Conservation (phyloP, 2,113 vertebrate genomes). For the Perca fluviatilis region DNA sequence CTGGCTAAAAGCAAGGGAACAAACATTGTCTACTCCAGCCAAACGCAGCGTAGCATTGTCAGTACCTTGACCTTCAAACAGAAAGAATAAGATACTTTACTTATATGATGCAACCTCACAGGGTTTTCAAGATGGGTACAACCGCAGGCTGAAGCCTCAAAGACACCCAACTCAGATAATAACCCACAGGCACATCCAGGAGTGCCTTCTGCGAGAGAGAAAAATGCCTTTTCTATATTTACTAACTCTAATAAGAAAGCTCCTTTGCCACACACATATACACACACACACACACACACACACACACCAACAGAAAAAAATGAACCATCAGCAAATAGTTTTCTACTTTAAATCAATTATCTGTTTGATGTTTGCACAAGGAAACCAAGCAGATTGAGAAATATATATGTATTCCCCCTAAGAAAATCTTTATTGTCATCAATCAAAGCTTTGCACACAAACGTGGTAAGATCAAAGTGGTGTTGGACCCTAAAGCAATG, state of each 20-base stretch:
- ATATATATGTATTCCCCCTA: neutral
- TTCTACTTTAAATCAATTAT: neutral
- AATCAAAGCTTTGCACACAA: neutral
- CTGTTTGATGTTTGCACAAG: neutral
- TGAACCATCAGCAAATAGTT: neutral
- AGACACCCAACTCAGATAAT: slow-evolving; percentile 1
- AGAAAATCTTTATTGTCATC: neutral
- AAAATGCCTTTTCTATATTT: neutral
- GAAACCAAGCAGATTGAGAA: neutral
- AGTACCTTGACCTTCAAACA: neutral
- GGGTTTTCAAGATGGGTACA: neutral
- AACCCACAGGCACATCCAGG: neutral
- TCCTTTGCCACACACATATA: neutral
- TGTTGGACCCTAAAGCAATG: too few relatives aligned
- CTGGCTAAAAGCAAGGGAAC: neutral
- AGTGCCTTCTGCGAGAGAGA: neutral
- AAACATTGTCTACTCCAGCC: neutral
- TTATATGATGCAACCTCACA: neutral
- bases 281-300: neutral
- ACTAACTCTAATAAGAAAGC: neutral
- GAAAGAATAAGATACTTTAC: neutral
- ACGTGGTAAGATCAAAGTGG: too few relatives aligned
- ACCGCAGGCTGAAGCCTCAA: neutral
- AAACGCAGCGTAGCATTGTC: neutral
- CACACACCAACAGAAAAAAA: neutral